Percentiles rank a stretch among this genome's conserved stretches.
These are phyloP conservation scores for Doryteuthis pealeii DNA, from an alignment of 1,140 invertebrate genomes.

Conservation along the genomic window DNA sequence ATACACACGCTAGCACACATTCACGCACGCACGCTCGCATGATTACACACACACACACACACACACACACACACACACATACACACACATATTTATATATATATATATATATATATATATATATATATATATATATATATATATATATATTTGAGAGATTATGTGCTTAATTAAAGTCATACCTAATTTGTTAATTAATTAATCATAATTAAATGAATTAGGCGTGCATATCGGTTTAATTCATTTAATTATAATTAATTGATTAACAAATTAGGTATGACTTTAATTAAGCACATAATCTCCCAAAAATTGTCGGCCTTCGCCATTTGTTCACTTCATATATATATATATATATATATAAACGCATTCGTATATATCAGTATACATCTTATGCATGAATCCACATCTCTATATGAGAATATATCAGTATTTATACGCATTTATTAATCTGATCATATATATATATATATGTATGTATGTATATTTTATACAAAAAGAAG, in stretches of 20 bases:
- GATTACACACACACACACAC: background rate
- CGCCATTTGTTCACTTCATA: background rate
- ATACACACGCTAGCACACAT: background rate
- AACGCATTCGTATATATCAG: background rate
- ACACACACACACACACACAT: background rate
- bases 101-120: slow-evolving; percentile 7
- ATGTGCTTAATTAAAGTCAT: no score
- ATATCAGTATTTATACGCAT: background rate
- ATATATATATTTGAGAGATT: background rate
- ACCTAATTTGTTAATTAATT: no score
- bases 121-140: background rate
- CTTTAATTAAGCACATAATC: no score
- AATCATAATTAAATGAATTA: no score
- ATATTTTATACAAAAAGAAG: no score
- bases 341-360: slow-evolving; percentile 10
- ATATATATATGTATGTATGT: background rate
- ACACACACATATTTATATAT: background rate
- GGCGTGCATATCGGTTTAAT: no score
- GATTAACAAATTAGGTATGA: no score
- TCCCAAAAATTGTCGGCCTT: no score
- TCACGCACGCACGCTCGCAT: background rate
- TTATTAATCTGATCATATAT: background rate
- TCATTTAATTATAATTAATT: no score
- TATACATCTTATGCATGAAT: background rate
- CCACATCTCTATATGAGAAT: background rate